phyloP scores from a whole-genome alignment of 2,797 vertebrate species.

The Ammospiza maritima region DNA sequence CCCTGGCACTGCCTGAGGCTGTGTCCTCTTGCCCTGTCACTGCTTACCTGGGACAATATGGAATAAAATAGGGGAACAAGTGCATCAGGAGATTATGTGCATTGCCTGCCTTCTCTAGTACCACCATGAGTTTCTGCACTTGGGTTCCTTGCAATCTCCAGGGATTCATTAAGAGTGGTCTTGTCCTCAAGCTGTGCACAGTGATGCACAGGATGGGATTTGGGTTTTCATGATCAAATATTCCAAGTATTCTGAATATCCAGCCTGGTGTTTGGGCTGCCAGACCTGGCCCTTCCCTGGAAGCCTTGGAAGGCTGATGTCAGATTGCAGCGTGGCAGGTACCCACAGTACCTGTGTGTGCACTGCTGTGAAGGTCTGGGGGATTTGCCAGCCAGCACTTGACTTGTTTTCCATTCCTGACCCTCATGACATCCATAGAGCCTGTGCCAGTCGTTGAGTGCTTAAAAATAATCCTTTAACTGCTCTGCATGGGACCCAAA shows the following conservation, averaged over 20 bases:
- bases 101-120: not conserved
- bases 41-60: not conserved
- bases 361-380: not conserved
- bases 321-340: not conserved
- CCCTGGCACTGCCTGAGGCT: not conserved
- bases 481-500: not conserved
- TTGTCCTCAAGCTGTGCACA: not conserved
- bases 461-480: not conserved
- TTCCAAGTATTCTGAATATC: not conserved
- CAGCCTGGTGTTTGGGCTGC: not conserved
- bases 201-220: not conserved
- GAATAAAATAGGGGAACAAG: not conserved
- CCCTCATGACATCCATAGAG: fast-evolving
- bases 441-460: not conserved
- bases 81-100: fast-evolving
- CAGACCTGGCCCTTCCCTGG: not conserved
- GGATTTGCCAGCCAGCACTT: not conserved
- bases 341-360: fast-evolving
- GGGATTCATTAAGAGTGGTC: not conserved
- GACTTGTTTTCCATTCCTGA: not conserved
- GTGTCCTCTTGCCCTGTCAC: not conserved
- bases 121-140: not conserved
- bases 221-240: not conserved
- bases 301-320: not conserved
- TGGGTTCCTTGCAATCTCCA: not conserved